Evolutionary conservation across 2,113 vertebrate species (phyloP).

Genomic region (Poicephalus meyeri): DNA sequence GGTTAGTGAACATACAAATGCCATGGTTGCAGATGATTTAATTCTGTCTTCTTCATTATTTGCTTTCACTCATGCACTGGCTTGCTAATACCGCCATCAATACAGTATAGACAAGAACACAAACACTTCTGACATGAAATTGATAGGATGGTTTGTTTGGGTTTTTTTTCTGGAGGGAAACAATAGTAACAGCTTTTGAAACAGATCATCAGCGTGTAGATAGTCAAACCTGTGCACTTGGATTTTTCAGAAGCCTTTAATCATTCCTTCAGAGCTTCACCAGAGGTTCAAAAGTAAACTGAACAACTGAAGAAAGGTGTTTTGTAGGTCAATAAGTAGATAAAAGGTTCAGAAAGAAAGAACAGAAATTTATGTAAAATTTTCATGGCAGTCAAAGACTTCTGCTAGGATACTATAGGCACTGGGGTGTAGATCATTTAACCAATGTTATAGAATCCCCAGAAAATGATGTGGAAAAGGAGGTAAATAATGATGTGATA

Average conservation of each 20-base stretch:
- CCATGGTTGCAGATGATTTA: background rate
- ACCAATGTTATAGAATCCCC: background rate
- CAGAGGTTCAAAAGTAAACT: background rate
- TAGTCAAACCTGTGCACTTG: background rate
- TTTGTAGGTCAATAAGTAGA: background rate
- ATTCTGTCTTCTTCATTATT: background rate
- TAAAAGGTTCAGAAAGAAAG: background rate
- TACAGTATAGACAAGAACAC: background rate
- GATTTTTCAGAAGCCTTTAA: background rate
- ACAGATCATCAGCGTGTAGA: background rate
- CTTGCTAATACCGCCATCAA: background rate
- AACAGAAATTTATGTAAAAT: background rate
- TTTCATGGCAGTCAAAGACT: background rate
- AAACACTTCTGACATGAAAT: background rate
- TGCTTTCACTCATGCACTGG: background rate
- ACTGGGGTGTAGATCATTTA: fast-evolving
- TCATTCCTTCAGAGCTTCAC: background rate
- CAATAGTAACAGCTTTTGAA: background rate
- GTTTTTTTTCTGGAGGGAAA: background rate
- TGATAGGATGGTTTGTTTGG: background rate
- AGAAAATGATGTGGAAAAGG: background rate
- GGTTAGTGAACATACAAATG: background rate
- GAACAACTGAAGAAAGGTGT: background rate
- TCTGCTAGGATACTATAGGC: background rate
- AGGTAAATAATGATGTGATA: background rate